Evolutionary conservation across 2,797 vertebrate genomes (phyloP), one percentile per base, ranked within the genome.

Genomic region (Phalanger gymnotis): DNA sequence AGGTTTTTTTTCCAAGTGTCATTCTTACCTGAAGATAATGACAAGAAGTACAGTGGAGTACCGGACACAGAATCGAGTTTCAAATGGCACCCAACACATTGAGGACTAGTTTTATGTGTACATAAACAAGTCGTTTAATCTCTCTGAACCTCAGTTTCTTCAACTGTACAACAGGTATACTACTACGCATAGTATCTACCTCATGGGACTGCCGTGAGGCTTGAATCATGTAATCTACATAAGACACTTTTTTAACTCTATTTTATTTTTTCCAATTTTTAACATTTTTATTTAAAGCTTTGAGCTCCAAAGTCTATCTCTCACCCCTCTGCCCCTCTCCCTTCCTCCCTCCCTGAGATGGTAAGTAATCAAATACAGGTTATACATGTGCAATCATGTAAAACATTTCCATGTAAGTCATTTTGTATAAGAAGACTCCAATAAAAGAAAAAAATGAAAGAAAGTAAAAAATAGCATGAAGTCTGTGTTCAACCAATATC

Each of bases 1-100:
- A 97, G 91, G 34, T 91, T 94, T 92, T 93, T 92, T 95, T 93
- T 91, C 89, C 91, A 94, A 95, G 66, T 27, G 40, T 91, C 30
- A 30, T 66, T 40, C 40, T 81, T 27, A 47, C 9, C 73, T 92
- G 54, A 92, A 90, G 2, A 27, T 53, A 93, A 53, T 22, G 16
- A 28, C 90, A 93, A 73, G 13, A 73, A 16, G 16, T 73, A 73
- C 19, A 73, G 34, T 73, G 73, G 40, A 47, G 5, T 25, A 81
- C 66, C 47, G 2, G 22, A 51, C 73, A 87, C 12, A 87, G 73
- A 11, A 87, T 87, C 22, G 12, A 9, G 22, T 1, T 87, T 87
- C 73, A 25, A 87, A 87, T 27, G 22, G 7, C 73, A 87, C 40
- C 25, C 27, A 9, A 87, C 73, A 87, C 1, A 47, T 3, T 40